Evolutionary conservation across 2,888 invertebrate genomes (phyloP), one percentile per base, ranked within the genome.

Genomic region (Ennomos fuscantarius): DNA sequence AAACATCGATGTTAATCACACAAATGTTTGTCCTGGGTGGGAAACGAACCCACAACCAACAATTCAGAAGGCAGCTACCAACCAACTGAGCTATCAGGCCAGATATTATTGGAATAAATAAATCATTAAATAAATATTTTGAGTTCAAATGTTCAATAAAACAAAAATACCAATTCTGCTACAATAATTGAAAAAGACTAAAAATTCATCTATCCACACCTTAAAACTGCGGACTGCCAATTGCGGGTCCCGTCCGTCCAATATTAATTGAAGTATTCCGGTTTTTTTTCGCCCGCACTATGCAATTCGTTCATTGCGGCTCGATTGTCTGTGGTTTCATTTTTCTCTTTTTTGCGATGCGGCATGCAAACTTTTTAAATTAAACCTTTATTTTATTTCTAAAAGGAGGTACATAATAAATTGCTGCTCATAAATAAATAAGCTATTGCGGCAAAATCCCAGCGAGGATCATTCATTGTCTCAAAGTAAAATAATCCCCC

Each of bases 251-350:
- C 72, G 65, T 63, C 63, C 63, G 56, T 57, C 52, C 57, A 34
- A 63, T 65, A 66, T 66, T 81, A 81, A 82, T 82, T 82, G 81
- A 79, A 82, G 81, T 75, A 80, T 82, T 82, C 82, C 82, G 81
- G 72, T 80, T 79, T 80, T 78, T 24, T 78, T 73, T 62, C 58
- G 54, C 49, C 49, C 57, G 58, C 62, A 63, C 60, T 60, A 58
- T 58, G 45, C 58, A 49, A 40, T 55, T 60, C 63, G 60, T 58
- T 60, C 55, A 62, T 55, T 54, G 63, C 52, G 55, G 62, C 62
- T 41, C 48, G 56, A 60, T 60, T 60, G 62, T 57, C 53, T 47
- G 56, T 44, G 60, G 55, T 63, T 24, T 42, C 12, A 58, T 55
- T 44, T 60, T 60, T 61, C 41, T 58, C 32, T 44, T 63, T 53